A percentile compares a stretch with the other conserved stretches of the same genome.
Conservation (phyloP, 2,888 invertebrate genomes). For the Drosophila prolongata region DNA sequence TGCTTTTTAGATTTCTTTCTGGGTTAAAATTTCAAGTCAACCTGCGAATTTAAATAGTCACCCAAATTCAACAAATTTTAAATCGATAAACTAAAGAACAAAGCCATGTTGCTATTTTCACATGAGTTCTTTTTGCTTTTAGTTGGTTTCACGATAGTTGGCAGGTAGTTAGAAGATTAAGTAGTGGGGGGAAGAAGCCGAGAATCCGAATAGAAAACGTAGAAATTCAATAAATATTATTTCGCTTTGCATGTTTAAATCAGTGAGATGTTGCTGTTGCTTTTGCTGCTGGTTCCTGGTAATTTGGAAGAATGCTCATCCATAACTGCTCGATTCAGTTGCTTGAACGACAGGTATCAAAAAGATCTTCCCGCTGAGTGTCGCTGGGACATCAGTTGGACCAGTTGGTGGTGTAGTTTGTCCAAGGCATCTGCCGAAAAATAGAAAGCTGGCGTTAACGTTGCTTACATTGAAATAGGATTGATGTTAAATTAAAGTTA, state of each 20-base stretch:
- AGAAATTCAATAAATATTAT: slow-evolving; percentile 48
- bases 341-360: slow-evolving; percentile 19
- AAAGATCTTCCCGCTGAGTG: slow-evolving; percentile 31
- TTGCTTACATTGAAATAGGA: not conserved
- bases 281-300: slow-evolving; percentile 16
- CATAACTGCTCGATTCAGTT: slow-evolving; percentile 21
- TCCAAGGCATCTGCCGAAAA: slow-evolving; percentile 80
- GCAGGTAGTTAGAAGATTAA: slow-evolving; percentile 17
- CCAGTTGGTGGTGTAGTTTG: slow-evolving; percentile 81
- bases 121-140: slow-evolving; percentile 2
- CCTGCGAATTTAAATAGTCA: slow-evolving; percentile 52
- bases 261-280: slow-evolving; percentile 22
- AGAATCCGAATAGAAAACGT: slow-evolving; percentile 48
- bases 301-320: not conserved
- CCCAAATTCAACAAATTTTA: slow-evolving; percentile 42
- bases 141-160: slow-evolving; percentile 13
- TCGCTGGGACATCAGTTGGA: slow-evolving; percentile 73
- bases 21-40: slow-evolving; percentile 8
- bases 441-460: not conserved
- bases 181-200: slow-evolving; percentile 23
- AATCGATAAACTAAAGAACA: slow-evolving; percentile 46
- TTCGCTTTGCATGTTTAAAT: slow-evolving; percentile 40
- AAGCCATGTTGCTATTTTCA: slow-evolving; percentile 32
- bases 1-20: slow-evolving; percentile 5
- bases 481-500: not conserved